phyloP scores from a whole-genome alignment of 2,113 vertebrate genomes.

The Scalopus aquaticus region DNA sequence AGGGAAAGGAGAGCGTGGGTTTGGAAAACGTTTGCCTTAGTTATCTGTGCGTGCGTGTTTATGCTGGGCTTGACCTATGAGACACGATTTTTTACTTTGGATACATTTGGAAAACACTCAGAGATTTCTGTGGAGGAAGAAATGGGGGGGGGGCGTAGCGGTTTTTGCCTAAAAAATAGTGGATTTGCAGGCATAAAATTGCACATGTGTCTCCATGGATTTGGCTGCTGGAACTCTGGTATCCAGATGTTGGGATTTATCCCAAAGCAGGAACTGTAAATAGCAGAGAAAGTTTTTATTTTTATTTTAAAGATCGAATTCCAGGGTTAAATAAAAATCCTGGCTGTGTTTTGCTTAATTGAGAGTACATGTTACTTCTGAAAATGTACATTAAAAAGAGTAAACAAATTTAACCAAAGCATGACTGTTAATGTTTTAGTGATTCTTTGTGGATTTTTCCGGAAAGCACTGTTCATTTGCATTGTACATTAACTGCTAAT shows the following conservation, averaged over 20 bases:
- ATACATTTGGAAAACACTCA: neutral
- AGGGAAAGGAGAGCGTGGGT: neutral
- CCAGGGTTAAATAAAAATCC: conserved; percentile 77
- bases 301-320: conserved; percentile 80
- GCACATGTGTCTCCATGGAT: conserved; percentile 82
- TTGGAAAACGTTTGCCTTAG: neutral
- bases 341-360: conserved; percentile 55
- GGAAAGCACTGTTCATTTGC: conserved; percentile 22
- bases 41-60: neutral
- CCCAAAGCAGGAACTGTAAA: conserved; percentile 69
- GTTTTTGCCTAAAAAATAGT: conserved; percentile 43
- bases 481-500: neutral
- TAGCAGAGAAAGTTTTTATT: conserved; percentile 62
- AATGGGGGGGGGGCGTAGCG: conserved; percentile 45
- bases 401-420: conserved; percentile 25
- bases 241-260: conserved; percentile 86
- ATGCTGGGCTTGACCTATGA: rapidly evolving
- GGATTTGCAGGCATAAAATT: conserved; percentile 81
- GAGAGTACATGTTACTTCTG: conserved; percentile 60
- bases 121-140: neutral
- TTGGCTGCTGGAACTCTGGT: conserved; percentile 82
- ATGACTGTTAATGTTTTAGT: conserved; percentile 49
- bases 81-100: neutral
- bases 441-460: conserved; percentile 43
- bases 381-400: conserved; percentile 36